A percentile compares a stretch with the other conserved stretches of the same genome.
phyloP scores from a whole-genome alignment of 2,113 vertebrate species.

The Dromas ardeola region DNA sequence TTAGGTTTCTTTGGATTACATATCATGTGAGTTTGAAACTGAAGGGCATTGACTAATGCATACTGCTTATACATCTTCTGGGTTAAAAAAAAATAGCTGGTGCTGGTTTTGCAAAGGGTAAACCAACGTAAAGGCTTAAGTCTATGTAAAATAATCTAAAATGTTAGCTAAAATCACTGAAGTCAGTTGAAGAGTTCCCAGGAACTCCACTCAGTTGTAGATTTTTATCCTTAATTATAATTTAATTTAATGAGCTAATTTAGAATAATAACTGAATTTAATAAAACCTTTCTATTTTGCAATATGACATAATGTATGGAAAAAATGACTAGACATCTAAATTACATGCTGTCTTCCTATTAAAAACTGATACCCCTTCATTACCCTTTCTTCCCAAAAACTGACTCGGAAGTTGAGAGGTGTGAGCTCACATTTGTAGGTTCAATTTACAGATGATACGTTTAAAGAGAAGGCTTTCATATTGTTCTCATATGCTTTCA shows the following conservation, averaged over 20 bases:
- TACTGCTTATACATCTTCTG: background rate
- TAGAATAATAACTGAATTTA: slow-evolving; percentile 11
- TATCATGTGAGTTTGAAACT: background rate
- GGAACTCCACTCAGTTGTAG: background rate
- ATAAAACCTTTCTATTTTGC: slow-evolving; percentile 22
- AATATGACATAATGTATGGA: background rate
- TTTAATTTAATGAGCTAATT: slow-evolving; percentile 6
- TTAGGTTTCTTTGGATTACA: background rate
- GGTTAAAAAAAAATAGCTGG: background rate
- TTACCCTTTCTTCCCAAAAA: slow-evolving; percentile 25
- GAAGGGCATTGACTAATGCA: background rate
- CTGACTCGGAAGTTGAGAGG: background rate
- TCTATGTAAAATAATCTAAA: background rate
- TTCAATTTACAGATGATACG: background rate
- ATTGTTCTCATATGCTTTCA: background rate
- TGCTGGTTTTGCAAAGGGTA: background rate
- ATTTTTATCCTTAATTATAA: background rate
- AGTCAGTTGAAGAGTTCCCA: background rate
- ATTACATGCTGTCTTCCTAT: background rate
- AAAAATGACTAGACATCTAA: background rate
- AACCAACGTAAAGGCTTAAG: background rate
- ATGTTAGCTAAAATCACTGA: background rate
- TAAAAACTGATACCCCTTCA: slow-evolving; percentile 5
- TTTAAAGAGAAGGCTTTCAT: background rate
- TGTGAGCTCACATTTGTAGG: background rate